Conservation (phyloP, 2,797 vertebrate genomes). For the Hypotaenidia okinawae region DNA sequence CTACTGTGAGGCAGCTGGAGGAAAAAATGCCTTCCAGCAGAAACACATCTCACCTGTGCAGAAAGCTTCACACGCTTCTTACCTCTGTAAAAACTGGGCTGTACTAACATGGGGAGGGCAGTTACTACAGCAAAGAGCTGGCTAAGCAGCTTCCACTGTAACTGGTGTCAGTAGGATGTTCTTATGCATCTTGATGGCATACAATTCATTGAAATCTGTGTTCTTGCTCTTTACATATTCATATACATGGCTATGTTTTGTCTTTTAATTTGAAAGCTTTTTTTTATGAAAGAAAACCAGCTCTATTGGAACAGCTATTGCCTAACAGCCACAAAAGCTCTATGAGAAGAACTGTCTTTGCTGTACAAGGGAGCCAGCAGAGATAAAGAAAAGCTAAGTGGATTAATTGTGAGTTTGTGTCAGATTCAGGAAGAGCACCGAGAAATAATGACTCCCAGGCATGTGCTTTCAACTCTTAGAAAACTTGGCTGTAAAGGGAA, state of each 20-base stretch:
- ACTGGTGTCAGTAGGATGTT: background rate
- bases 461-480: constrained; percentile 4
- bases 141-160: background rate
- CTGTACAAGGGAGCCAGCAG: background rate
- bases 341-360: background rate
- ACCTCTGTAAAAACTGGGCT: background rate
- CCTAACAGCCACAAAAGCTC: background rate
- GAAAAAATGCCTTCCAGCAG: constrained; percentile 10
- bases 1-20: background rate
- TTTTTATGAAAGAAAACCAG: background rate
- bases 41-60: background rate
- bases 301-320: background rate
- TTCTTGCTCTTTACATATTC: background rate
- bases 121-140: background rate
- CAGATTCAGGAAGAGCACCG: background rate
- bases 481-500: background rate
- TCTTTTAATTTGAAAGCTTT: constrained; percentile 17
- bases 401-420: constrained; percentile 51
- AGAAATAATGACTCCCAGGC: constrained; percentile 23
- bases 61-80: background rate
- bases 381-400: constrained; percentile 43
- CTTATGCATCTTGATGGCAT: background rate
- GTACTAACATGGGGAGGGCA: background rate
- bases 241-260: accelerated
- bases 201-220: background rate